These are phyloP conservation scores for Xestia sexstrigata DNA, from an alignment of 2,888 invertebrate genomes.

Conservation along the genomic window DNA sequence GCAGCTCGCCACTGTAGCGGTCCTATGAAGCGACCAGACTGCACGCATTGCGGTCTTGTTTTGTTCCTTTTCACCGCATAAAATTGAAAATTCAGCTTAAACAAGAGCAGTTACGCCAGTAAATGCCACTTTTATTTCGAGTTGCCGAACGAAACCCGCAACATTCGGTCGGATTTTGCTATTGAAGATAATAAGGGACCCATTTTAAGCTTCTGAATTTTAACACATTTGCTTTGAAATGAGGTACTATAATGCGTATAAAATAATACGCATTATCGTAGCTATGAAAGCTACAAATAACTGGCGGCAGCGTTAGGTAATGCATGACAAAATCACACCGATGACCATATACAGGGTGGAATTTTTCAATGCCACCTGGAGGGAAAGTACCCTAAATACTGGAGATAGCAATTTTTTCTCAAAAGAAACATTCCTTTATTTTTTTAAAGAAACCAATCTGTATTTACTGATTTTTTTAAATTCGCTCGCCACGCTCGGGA, in stretches of 20 bases:
- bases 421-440: no score
- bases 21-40: slow-evolving; percentile 53
- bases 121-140: slow-evolving; percentile 62
- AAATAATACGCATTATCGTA: slow-evolving; percentile 1
- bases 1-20: slow-evolving; percentile 56
- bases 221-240: slow-evolving; percentile 12
- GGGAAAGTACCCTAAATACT: no score
- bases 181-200: slow-evolving; percentile 43
- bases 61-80: slow-evolving; percentile 67
- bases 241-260: not conserved
- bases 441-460: no score
- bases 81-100: slow-evolving; percentile 68
- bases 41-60: slow-evolving; percentile 67
- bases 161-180: slow-evolving; percentile 41
- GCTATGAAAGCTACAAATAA: not conserved
- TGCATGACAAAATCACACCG: not conserved
- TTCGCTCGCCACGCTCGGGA: no score
- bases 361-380: no score
- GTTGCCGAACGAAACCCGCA: slow-evolving; percentile 38
- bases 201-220: slow-evolving; percentile 33
- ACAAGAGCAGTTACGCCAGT: slow-evolving; percentile 56
- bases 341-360: not conserved
- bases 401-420: no score
- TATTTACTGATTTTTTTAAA: no score
- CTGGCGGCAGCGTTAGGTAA: not conserved